Conservation (phyloP, 2,797 vertebrate genomes). For the Megaceryle alcyon region DNA sequence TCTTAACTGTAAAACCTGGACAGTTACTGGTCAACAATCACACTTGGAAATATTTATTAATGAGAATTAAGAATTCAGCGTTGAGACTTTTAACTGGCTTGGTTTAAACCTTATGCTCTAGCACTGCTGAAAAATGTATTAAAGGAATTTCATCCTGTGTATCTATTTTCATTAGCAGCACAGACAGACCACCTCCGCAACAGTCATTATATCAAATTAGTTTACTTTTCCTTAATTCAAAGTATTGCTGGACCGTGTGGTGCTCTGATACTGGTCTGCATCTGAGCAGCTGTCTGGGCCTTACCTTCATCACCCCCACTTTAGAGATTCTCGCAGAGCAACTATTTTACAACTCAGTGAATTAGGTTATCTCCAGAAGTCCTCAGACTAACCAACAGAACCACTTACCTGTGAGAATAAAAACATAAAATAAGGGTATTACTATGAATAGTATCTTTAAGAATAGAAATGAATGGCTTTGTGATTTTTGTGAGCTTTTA, state of each 20-base stretch:
- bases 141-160: background rate
- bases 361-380: background rate
- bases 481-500: background rate
- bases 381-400: background rate
- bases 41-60: fast-evolving
- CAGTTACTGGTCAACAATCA: background rate
- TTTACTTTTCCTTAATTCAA: background rate
- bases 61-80: background rate
- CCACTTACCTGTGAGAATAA: background rate
- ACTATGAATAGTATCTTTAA: background rate
- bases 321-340: background rate
- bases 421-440: background rate
- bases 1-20: background rate
- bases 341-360: background rate
- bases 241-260: fast-evolving
- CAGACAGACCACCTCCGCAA: background rate
- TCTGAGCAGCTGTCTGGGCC: background rate
- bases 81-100: background rate
- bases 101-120: background rate
- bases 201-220: fast-evolving
- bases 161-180: background rate
- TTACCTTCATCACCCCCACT: background rate
- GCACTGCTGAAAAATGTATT: background rate
- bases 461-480: background rate
- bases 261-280: background rate